Percentiles rank a stretch among this genome's conserved stretches.
Evolutionary conservation across 2,888 invertebrate genomes (phyloP).

Genomic region (Perdita meconis): DNA sequence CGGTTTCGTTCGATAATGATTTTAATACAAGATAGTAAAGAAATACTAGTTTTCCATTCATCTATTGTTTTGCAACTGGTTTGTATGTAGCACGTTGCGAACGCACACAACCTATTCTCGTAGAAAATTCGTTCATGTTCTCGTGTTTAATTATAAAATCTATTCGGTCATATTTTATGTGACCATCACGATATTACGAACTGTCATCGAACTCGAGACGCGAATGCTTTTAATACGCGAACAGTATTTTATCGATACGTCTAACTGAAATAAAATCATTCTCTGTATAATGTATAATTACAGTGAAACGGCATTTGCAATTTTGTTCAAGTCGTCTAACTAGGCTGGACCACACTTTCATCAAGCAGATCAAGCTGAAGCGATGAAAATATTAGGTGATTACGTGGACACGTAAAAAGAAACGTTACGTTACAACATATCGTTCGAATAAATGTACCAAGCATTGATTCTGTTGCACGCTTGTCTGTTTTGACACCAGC

Average conservation of each 20-base stretch:
- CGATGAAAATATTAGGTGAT: constrained; percentile 5
- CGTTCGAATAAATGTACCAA: constrained; percentile 12
- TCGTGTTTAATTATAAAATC: constrained; percentile 53
- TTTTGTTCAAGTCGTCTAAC: constrained; percentile 56
- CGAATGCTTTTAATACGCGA: constrained; percentile 44
- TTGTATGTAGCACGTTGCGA: constrained; percentile 25
- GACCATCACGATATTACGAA: constrained; percentile 44
- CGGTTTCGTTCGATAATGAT: constrained; percentile 13
- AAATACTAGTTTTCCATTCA: constrained; percentile 19
- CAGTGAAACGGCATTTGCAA: constrained; percentile 49
- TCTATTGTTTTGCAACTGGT: constrained; percentile 30
- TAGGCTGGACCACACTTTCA: constrained; percentile 54
- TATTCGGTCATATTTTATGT: constrained; percentile 41
- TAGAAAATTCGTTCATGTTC: constrained; percentile 48
- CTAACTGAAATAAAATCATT: constrained; percentile 66
- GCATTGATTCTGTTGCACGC: background rate
- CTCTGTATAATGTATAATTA: constrained; percentile 46
- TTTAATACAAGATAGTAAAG: constrained; percentile 28
- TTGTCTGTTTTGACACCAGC: constrained; percentile 50
- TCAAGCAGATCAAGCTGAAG: constrained; percentile 54
- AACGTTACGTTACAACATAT: constrained; percentile 7
- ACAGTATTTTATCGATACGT: constrained; percentile 37
- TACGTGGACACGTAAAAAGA: constrained; percentile 22
- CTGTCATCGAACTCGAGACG: constrained; percentile 28
- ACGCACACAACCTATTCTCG: constrained; percentile 32